Conservation (phyloP, 2,113 vertebrate genomes). For the Erpornis zantholeuca region DNA sequence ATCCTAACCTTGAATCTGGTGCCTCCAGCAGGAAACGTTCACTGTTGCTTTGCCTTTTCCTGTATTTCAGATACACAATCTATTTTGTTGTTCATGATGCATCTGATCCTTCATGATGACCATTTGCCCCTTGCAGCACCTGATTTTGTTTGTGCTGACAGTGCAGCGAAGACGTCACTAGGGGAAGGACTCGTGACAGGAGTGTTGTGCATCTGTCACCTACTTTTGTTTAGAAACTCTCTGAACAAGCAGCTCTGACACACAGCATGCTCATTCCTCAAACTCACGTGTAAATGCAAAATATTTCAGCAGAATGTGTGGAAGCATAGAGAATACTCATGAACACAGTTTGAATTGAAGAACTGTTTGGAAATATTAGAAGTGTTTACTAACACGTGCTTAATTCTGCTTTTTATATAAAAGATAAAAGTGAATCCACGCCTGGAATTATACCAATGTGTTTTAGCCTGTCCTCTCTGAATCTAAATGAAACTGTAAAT, state of each 20-base stretch:
- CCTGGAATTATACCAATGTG: not conserved
- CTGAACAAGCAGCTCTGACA: not conserved
- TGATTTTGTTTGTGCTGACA: not conserved
- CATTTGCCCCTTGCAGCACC: not conserved
- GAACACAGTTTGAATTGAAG: not conserved
- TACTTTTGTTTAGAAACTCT: not conserved
- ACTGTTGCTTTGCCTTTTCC: not conserved
- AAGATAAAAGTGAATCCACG: not conserved
- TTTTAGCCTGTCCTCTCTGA: not conserved
- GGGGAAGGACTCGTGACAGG: not conserved
- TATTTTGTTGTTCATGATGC: not conserved
- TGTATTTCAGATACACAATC: accelerated
- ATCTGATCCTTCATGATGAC: not conserved
- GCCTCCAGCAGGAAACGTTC: not conserved
- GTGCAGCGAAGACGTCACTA: not conserved
- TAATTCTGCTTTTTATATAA: not conserved
- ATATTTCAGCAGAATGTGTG: not conserved
- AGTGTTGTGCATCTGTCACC: not conserved
- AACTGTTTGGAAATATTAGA: not conserved
- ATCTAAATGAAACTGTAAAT: not conserved
- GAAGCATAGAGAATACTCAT: not conserved
- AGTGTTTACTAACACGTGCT: accelerated
- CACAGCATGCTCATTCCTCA: not conserved
- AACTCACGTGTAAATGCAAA: not conserved
- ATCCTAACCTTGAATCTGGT: not conserved